Percentiles rank a stretch among this genome's conserved stretches.
Conservation (phyloP, 2,888 invertebrate genomes). For the Pimpla rufipes region DNA sequence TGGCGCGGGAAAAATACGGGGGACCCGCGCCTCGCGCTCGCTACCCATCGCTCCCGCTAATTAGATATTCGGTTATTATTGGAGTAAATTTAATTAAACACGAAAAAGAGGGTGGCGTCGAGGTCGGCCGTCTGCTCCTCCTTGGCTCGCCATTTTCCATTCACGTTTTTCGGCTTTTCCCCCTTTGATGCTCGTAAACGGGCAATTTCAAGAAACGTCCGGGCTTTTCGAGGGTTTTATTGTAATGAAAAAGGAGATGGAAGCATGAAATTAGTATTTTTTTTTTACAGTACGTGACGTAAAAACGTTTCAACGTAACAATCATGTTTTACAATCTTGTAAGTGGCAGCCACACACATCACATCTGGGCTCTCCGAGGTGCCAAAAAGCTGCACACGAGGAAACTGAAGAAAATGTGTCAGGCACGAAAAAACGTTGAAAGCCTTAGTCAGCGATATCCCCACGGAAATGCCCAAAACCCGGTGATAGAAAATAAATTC, state of each 20-base stretch:
- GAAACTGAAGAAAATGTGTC: too few relatives aligned
- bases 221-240: neutral
- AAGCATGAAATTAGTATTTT: neutral
- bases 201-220: neutral
- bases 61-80: conserved; percentile 67
- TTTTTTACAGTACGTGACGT: too few relatives aligned
- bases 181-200: neutral
- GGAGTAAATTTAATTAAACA: conserved; percentile 65
- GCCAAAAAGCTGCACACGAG: too few relatives aligned
- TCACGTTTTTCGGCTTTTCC: neutral
- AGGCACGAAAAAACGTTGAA: neutral
- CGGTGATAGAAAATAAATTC: neutral
- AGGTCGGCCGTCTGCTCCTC: conserved; percentile 18
- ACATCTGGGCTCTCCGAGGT: too few relatives aligned
- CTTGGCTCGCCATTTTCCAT: neutral
- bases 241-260: neutral
- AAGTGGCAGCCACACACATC: too few relatives aligned
- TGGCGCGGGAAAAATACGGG: conserved; percentile 11
- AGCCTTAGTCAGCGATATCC: neutral
- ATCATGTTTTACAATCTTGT: too few relatives aligned
- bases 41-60: conserved; percentile 53
- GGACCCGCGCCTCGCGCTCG: conserved; percentile 23
- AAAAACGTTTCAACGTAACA: too few relatives aligned
- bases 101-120: conserved; percentile 15
- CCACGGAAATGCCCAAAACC: neutral